Percentiles rank a stretch among this genome's conserved stretches.
Evolutionary conservation across 2,113 vertebrate genomes (phyloP).

Genomic region (Notothenia coriiceps): DNA sequence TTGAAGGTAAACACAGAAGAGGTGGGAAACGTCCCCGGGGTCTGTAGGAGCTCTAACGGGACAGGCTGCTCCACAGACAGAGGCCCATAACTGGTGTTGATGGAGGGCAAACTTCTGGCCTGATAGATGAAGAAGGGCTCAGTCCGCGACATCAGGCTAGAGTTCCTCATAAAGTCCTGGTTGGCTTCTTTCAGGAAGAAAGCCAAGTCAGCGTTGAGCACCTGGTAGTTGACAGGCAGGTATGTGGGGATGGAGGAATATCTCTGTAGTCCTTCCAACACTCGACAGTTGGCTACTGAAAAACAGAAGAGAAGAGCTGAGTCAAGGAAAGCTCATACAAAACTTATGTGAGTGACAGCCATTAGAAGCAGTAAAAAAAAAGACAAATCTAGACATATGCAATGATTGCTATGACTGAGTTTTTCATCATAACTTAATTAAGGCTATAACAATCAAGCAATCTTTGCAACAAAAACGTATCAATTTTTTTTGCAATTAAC

Average conservation of each 20-base stretch:
- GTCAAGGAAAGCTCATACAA: slow-evolving; percentile 39
- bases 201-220: slow-evolving; percentile 86
- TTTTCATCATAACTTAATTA: neutral
- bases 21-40: slow-evolving; percentile 80
- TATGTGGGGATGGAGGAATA: slow-evolving; percentile 91
- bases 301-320: slow-evolving; percentile 63
- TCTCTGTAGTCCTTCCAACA: slow-evolving; percentile 86
- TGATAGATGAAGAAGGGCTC: slow-evolving; percentile 92
- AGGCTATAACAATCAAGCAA: neutral
- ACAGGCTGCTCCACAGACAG: slow-evolving; percentile 88
- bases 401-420: neutral
- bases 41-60: slow-evolving; percentile 87
- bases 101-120: slow-evolving; percentile 83
- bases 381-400: neutral
- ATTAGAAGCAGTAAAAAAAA: neutral
- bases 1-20: slow-evolving; percentile 86
- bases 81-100: slow-evolving; percentile 93
- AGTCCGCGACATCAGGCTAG: slow-evolving; percentile 89
- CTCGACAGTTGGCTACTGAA: slow-evolving; percentile 87
- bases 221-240: slow-evolving; percentile 91
- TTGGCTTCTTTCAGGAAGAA: slow-evolving; percentile 94
- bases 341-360: no score
- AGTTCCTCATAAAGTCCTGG: slow-evolving; percentile 91
- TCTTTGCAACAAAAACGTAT: no score
- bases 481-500: no score